phyloP scores from a whole-genome alignment of 2,113 vertebrate species.

The Puffinus mauretanicus region DNA sequence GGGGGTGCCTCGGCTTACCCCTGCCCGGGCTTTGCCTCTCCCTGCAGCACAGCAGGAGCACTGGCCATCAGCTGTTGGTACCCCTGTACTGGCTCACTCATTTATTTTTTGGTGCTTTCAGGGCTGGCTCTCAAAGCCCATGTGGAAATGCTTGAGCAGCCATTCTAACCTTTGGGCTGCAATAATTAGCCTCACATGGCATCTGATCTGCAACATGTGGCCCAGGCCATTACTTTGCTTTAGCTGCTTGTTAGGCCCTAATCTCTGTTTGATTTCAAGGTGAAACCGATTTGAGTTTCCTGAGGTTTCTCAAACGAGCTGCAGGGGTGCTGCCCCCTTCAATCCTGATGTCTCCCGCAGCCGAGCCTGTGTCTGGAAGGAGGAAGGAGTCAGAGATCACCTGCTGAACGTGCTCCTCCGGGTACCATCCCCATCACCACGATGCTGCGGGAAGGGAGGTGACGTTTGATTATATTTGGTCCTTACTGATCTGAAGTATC shows the following conservation, averaged over 20 bases:
- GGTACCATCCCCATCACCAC: background rate
- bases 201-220: background rate
- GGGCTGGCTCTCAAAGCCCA: background rate
- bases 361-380: background rate
- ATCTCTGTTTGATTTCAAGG: conserved; percentile 56
- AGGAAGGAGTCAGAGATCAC: background rate
- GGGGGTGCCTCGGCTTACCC: background rate
- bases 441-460: accelerated
- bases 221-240: background rate
- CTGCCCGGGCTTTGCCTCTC: background rate
- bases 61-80: background rate
- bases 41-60: background rate
- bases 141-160: conserved; percentile 49
- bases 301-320: conserved; percentile 13
- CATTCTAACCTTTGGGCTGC: conserved; percentile 3
- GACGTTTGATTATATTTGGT: accelerated
- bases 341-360: background rate
- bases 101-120: background rate
- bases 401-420: background rate
- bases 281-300: conserved; percentile 47
- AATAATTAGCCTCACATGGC: conserved; percentile 44
- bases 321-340: background rate
- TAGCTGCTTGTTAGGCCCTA: conserved; percentile 42
- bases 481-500: background rate
- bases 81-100: background rate